Evolutionary conservation across 2,888 invertebrate genomes (phyloP).

Genomic region (Drosophila lacicola): DNA sequence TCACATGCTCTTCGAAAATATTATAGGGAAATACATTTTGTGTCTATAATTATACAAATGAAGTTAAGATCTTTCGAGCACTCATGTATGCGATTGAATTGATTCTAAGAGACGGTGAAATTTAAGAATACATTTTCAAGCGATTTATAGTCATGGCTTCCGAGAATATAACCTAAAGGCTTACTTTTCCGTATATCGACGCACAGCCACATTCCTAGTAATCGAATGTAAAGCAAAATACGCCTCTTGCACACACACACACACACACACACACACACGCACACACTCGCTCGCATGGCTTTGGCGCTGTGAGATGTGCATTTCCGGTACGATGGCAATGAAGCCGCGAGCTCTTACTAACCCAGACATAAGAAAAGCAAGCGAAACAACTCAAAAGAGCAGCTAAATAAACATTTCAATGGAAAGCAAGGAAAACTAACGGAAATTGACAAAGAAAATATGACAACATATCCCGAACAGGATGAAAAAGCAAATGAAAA

Average conservation of each 20-base stretch:
- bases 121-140: background rate
- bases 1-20: background rate
- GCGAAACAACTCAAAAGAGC: background rate
- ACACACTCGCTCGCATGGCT: background rate
- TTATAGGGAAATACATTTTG: too few species aligned
- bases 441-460: constrained; percentile 2
- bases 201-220: too few species aligned
- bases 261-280: background rate
- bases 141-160: background rate
- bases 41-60: too few species aligned
- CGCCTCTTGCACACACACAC: background rate
- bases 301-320: constrained; percentile 14
- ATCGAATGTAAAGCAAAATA: background rate
- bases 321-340: constrained; percentile 35
- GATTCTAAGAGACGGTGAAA: background rate
- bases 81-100: background rate
- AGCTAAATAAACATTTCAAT: constrained; percentile 9
- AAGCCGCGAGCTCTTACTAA: constrained; percentile 13
- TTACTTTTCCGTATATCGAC: too few species aligned
- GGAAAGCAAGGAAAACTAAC: background rate
- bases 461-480: constrained; percentile 27
- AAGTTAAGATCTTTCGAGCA: too few species aligned
- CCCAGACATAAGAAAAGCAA: constrained; percentile 4
- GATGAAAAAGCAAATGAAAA: constrained; percentile 16
- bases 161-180: background rate